Conservation (phyloP, 2,113 vertebrate genomes). For the Thryonomys swinderianus region DNA sequence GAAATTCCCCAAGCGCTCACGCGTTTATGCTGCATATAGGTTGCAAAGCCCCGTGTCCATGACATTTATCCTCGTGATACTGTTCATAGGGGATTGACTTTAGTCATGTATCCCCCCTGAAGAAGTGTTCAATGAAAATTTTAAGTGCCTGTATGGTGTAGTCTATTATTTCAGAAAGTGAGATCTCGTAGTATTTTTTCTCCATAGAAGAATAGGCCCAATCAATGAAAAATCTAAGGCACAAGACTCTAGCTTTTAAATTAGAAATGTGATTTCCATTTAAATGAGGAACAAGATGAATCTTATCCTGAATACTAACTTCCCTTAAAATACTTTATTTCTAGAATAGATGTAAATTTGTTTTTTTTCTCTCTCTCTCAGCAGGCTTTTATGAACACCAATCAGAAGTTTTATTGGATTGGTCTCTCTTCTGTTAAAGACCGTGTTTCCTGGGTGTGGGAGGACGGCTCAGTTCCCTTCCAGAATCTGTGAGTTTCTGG, state of each 20-base stretch:
- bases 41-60: background rate
- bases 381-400: background rate
- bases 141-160: background rate
- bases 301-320: background rate
- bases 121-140: background rate
- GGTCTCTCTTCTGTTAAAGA: background rate
- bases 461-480: background rate
- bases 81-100: background rate
- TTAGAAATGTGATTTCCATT: background rate
- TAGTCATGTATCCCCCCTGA: background rate
- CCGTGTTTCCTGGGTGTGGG: background rate
- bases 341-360: background rate
- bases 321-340: background rate
- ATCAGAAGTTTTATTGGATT: background rate
- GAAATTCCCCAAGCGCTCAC: background rate
- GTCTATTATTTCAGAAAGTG: background rate
- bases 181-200: background rate
- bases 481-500: constrained; percentile 55
- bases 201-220: background rate
- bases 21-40: background rate
- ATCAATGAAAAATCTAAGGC: background rate
- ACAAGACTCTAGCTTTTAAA: background rate
- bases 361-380: constrained; percentile 11
- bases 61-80: background rate
- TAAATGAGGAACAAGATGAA: background rate